A percentile compares a stretch with the other conserved stretches of the same genome.
Evolutionary conservation across 1,140 invertebrate genomes (phyloP).

Genomic region (Drosophila gunungcola): DNA sequence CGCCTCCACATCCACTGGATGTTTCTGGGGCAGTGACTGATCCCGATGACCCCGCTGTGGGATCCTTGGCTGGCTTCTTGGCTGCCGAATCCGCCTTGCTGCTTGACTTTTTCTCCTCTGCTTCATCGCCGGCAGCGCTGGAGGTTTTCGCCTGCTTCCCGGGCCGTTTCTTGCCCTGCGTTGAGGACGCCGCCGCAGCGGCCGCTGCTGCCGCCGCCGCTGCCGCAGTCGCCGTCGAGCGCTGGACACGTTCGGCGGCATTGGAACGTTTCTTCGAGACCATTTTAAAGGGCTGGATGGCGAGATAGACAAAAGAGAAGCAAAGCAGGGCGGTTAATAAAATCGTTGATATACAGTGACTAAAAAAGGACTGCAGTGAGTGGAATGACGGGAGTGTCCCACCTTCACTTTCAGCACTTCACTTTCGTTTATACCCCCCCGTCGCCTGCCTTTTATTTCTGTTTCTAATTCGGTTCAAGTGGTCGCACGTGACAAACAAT

Average conservation of each 20-base stretch:
- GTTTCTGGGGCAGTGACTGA: conserved; percentile 14
- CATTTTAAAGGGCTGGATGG: conserved; percentile 51
- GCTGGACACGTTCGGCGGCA: conserved; percentile 71
- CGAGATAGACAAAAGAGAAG: background rate
- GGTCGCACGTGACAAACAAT: conserved; percentile 75
- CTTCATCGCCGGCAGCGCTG: conserved; percentile 34
- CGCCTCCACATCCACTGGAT: background rate
- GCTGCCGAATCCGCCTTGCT: conserved; percentile 15
- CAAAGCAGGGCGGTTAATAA: background rate
- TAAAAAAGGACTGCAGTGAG: too few relatives aligned
- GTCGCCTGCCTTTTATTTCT: conserved; percentile 15
- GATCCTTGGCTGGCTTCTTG: conserved; percentile 40
- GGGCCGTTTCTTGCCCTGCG: conserved; percentile 49
- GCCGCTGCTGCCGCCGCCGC: conserved; percentile 31
- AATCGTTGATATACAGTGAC: background rate
- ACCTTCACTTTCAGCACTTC: background rate
- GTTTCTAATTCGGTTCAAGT: conserved; percentile 58
- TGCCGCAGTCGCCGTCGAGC: conserved; percentile 49
- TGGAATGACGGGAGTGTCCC: background rate
- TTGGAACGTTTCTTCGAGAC: conserved; percentile 79
- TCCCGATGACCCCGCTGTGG: conserved; percentile 4
- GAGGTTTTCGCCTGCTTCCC: conserved; percentile 55
- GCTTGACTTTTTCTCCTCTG: conserved; percentile 54
- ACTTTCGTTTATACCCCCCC: conserved; percentile 16
- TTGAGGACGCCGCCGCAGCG: conserved; percentile 9